Evolutionary conservation across 2,797 vertebrate species (phyloP), one percentile per base, ranked within the genome.

Genomic region (Coregonus ussuriensis): DNA sequence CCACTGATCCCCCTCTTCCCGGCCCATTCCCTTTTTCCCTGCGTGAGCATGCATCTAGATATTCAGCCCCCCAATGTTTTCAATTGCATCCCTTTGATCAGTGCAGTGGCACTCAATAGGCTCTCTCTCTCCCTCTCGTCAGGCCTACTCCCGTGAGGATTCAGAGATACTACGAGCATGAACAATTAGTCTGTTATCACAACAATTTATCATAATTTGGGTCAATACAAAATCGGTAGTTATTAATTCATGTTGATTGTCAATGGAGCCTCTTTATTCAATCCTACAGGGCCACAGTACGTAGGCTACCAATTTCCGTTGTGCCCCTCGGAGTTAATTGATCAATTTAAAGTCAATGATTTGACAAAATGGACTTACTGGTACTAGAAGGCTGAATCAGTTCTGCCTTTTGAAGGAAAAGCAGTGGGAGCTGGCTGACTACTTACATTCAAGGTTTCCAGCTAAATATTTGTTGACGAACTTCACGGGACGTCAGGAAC

Each of bases 401-500:
- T 47, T 47, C 41, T 47, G 41, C 41, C 7, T 47, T 47, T 69
- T 35, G 16, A 35, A 18, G 6, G 14, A 69, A 70, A 47, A 37
- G 37, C 16, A n/a, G n/a, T 13, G 15, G 69, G 13, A 7, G 63
- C 18, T 59, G 56, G n/a, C 5, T 7, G 9, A 21, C 21, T 66
- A 33, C 1, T 29, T 59, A 59, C 5, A 66, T 15, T 66, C 69
- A 47, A 52, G 87, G 81, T 88, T 89, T 87, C 4, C 66, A 11
- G 2, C 18, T 35, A 56, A 52, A 83, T 82, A 77, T 75, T 84
- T 82, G 89, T 47, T 47, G 81, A 85, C 31, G 73, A 83, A 83
- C 68, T 0, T 66, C 14, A 68, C 69, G 85, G 82, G 82, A 84
- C 86, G 81, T 82, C 85, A 78, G 82, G 89, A 89, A 81, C 85